Evolutionary conservation across 2,888 invertebrate species (phyloP).

Genomic region (Drosophila kuntzei): DNA sequence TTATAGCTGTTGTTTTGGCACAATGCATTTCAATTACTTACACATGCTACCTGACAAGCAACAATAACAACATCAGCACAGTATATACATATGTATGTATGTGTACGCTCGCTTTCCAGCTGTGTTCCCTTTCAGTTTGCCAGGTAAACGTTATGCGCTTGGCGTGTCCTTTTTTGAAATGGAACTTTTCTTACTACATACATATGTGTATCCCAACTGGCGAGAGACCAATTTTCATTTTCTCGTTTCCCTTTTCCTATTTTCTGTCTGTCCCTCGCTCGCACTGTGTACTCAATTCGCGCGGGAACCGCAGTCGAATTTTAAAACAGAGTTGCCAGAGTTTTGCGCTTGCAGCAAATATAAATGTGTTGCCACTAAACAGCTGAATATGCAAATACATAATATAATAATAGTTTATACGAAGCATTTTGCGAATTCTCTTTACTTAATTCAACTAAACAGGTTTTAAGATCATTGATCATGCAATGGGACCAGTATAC

Average conservation of each 20-base stretch:
- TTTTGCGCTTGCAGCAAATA: background rate
- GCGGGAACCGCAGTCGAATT: conserved; percentile 35
- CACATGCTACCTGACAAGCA: conserved; percentile 57
- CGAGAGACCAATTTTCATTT: conserved; percentile 33
- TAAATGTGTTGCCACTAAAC: conserved; percentile 20
- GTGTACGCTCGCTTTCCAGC: conserved; percentile 3
- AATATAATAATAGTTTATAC: no score
- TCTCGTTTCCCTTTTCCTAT: conserved; percentile 1
- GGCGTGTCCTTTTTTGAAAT: conserved; percentile 22
- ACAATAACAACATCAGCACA: background rate
- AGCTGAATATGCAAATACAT: background rate
- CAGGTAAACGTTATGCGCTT: conserved; percentile 31
- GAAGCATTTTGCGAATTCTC: no score
- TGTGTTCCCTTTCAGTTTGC: conserved; percentile 1
- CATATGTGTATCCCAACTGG: conserved; percentile 46
- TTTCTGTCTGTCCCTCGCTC: conserved; percentile 8
- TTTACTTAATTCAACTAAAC: no score
- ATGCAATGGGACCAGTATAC: conserved; percentile 31
- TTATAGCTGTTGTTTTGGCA: conserved; percentile 9
- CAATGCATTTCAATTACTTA: conserved; percentile 68
- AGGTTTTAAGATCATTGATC: conserved; percentile 43
- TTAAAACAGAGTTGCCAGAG: conserved; percentile 39
- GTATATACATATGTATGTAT: conserved; percentile 6
- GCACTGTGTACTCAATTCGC: conserved; percentile 17
- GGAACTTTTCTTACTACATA: conserved; percentile 23